These are phyloP conservation scores for Mystacides longicornis DNA, from an alignment of 2,888 invertebrate genomes.

Conservation along the genomic window DNA sequence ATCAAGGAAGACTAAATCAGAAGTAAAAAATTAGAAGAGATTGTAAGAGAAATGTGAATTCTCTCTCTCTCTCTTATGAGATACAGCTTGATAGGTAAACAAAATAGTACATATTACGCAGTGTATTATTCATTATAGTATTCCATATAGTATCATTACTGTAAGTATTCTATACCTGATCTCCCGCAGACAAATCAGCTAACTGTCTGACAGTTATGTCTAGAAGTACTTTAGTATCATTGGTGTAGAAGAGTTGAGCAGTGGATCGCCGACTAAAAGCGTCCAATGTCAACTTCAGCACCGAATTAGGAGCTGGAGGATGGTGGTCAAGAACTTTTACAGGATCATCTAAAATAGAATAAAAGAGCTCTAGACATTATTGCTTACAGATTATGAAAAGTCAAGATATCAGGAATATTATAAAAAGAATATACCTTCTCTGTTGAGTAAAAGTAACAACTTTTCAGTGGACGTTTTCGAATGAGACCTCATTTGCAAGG, in stretches of 20 bases:
- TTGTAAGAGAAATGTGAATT: too few relatives aligned
- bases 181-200: constrained; percentile 82
- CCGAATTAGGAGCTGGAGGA: constrained; percentile 72
- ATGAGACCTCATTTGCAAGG: constrained; percentile 58
- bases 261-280: constrained; percentile 73
- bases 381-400: background rate
- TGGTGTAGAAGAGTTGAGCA: constrained; percentile 86
- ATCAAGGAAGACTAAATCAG: too few relatives aligned
- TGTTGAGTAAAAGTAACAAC: constrained; percentile 74
- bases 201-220: constrained; percentile 89
- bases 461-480: constrained; percentile 90
- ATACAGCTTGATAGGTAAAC: too few relatives aligned
- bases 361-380: background rate
- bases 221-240: constrained; percentile 88
- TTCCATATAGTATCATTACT: background rate
- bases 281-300: constrained; percentile 83
- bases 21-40: too few relatives aligned
- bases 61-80: too few relatives aligned
- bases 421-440: constrained; percentile 62
- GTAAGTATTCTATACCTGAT: constrained; percentile 43
- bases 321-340: constrained; percentile 78
- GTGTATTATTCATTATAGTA: background rate
- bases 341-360: constrained; percentile 64
- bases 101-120: background rate
- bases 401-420: background rate